Base-by-base conservation (phyloP, 2,888 invertebrate genomes). In the Nomada lathburiana region DNA sequence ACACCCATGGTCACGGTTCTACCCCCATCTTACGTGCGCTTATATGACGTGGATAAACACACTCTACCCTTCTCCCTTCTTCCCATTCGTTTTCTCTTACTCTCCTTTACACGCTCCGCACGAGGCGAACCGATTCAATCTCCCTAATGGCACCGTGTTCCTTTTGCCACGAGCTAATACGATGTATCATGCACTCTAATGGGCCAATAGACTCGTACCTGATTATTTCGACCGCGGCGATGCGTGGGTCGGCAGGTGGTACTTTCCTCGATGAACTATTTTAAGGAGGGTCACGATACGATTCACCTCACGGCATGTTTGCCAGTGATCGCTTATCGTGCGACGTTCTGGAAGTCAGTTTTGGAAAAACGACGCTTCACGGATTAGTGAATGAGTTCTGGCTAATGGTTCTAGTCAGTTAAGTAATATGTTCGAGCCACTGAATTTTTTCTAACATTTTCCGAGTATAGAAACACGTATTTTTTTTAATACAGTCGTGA, bases 171-270 rank as follows among this genome's bases (percentile, higher is more conserved):
- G 86, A 89, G 89, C 88, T 90, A 90, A 90, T 90, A 89, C 91
- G 91, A 92, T 91, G 91, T 89, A 91, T 91, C 91, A 91, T 90
- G 86, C 89, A 88, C 87, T 83, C 88, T 90, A 90, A 90, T 90
- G 84, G 88, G 86, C 87, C 86, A 88, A 89, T 90, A 87, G 87
- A 84, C 87, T 88, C 87, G 80, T 89, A 86, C 88, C 86, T 88
- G 89, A 89, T 90, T 86, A 88, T 88, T 89, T 88, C 83, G 88
- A 77, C 67, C 80, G 63, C 76, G 62, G 70, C 82, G 78, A 71
- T 87, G 87, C 88, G 86, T 86, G 86, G 88, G 86, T 42, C 79
- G 88, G 86, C 88, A 88, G 88, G 88, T 88, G 88, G 76, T 87
- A 77, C 74, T 76, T 75, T 74, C 53, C 42, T 69, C 73, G 79